phyloP scores from a whole-genome alignment of 2,113 vertebrate species.

The Choloepus hoffmanni region DNA sequence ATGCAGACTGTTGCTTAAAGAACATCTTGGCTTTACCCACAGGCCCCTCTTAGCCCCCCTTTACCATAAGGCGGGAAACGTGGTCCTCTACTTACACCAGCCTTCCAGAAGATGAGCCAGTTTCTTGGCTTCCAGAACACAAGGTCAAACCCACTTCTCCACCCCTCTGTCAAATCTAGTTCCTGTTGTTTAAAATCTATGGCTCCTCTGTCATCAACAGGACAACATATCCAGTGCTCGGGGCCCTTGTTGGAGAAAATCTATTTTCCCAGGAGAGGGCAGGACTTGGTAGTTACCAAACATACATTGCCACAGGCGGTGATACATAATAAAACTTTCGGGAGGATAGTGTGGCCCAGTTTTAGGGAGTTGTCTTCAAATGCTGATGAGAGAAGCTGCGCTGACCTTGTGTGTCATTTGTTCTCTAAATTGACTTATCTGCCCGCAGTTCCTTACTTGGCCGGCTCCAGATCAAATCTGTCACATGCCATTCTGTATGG shows the following conservation, averaged over 20 bases:
- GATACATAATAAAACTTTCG: neutral
- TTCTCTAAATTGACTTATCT: neutral
- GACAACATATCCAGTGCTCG: fast-evolving
- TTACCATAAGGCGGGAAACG: fast-evolving
- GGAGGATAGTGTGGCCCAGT: neutral
- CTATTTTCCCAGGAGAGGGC: neutral
- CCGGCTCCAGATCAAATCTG: neutral
- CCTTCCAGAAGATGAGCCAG: neutral
- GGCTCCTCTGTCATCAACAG: neutral
- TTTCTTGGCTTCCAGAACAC: neutral
- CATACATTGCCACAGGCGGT: neutral
- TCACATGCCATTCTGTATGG: neutral
- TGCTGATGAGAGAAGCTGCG: neutral
- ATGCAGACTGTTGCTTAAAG: neutral
- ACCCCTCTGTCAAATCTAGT: neutral
- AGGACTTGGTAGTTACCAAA: neutral
- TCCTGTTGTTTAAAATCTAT: neutral
- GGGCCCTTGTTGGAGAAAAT: neutral
- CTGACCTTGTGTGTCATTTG: fast-evolving
- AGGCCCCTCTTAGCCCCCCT: neutral
- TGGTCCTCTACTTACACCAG: fast-evolving
- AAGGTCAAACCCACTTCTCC: neutral
- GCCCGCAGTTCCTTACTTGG: neutral
- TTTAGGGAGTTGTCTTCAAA: neutral
- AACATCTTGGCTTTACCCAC: neutral